Conservation (phyloP, 2,888 invertebrate genomes). For the Slavum lentiscoides region DNA sequence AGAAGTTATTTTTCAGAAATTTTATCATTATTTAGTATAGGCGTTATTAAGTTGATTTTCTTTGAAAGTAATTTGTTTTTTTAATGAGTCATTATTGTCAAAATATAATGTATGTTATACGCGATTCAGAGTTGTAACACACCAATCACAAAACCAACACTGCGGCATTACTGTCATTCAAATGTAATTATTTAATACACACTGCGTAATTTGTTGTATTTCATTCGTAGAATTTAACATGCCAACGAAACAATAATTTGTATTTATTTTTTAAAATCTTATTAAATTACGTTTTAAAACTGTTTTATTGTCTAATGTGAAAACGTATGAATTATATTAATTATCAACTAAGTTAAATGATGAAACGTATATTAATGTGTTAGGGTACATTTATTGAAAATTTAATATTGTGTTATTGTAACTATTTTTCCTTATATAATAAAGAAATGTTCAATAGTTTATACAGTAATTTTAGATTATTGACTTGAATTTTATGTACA, state of each 20-base stretch:
- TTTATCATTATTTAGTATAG: slow-evolving; percentile 36
- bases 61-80: slow-evolving; percentile 25
- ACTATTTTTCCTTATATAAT: slow-evolving; percentile 36
- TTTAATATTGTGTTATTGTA: slow-evolving; percentile 37
- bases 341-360: slow-evolving; percentile 22
- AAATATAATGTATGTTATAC: slow-evolving; percentile 25
- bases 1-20: slow-evolving; percentile 30
- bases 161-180: neutral
- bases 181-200: slow-evolving; percentile 12
- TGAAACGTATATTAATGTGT: slow-evolving; percentile 28
- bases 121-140: slow-evolving; percentile 30
- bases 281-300: slow-evolving; percentile 28
- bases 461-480: slow-evolving; percentile 38
- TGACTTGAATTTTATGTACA: slow-evolving; percentile 33
- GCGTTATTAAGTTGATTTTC: slow-evolving; percentile 17
- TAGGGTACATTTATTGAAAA: slow-evolving; percentile 41
- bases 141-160: neutral
- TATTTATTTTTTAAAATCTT: slow-evolving; percentile 43
- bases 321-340: slow-evolving; percentile 34
- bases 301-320: neutral
- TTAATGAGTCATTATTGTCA: slow-evolving; percentile 12
- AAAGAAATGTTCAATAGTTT: slow-evolving; percentile 41
- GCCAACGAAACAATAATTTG: slow-evolving; percentile 18
- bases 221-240: slow-evolving; percentile 16
- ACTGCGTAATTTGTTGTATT: slow-evolving; percentile 20